A percentile compares a stretch with the other conserved stretches of the same genome.
Evolutionary conservation across 2,113 vertebrate species (phyloP).

Genomic region (Toxotes chatareus): DNA sequence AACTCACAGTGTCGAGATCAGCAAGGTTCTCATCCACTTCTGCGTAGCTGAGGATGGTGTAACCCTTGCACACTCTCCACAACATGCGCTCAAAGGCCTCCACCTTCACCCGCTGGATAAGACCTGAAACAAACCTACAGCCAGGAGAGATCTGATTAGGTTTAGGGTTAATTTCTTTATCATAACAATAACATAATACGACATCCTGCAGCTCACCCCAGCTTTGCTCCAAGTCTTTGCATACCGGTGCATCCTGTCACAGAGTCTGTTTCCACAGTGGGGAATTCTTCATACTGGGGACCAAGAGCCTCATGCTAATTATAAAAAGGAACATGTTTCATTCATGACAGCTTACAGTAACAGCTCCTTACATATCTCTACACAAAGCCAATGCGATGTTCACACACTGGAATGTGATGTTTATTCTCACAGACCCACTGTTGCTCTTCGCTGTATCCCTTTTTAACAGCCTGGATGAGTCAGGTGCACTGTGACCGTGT

Average conservation of each 20-base stretch:
- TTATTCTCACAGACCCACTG: slow-evolving; percentile 4
- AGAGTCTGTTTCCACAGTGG: slow-evolving; percentile 89
- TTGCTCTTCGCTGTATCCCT: background rate
- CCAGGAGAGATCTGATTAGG: slow-evolving; percentile 9
- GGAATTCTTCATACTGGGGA: slow-evolving; percentile 92
- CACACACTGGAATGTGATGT: slow-evolving; percentile 7
- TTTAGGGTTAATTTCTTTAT: background rate
- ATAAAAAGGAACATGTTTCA: slow-evolving; percentile 65
- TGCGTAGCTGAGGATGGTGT: slow-evolving; percentile 93
- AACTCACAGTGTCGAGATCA: slow-evolving; percentile 93
- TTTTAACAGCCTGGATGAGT: slow-evolving; percentile 32
- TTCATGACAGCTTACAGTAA: slow-evolving; percentile 32
- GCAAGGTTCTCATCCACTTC: slow-evolving; percentile 90
- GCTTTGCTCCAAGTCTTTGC: slow-evolving; percentile 94
- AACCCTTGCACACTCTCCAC: slow-evolving; percentile 96
- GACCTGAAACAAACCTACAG: slow-evolving; percentile 92
- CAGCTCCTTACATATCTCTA: slow-evolving; percentile 12
- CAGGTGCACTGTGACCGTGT: slow-evolving; percentile 37
- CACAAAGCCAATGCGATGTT: slow-evolving; percentile 12
- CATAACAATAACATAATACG: background rate
- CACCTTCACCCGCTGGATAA: slow-evolving; percentile 92
- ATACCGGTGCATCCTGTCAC: slow-evolving; percentile 91
- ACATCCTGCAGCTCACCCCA: slow-evolving; percentile 87
- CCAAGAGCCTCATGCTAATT: slow-evolving; percentile 89
- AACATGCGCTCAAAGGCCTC: slow-evolving; percentile 97